Evolutionary conservation across 1,140 invertebrate species (phyloP).

Genomic region (Plectrocnemia conspersa): DNA sequence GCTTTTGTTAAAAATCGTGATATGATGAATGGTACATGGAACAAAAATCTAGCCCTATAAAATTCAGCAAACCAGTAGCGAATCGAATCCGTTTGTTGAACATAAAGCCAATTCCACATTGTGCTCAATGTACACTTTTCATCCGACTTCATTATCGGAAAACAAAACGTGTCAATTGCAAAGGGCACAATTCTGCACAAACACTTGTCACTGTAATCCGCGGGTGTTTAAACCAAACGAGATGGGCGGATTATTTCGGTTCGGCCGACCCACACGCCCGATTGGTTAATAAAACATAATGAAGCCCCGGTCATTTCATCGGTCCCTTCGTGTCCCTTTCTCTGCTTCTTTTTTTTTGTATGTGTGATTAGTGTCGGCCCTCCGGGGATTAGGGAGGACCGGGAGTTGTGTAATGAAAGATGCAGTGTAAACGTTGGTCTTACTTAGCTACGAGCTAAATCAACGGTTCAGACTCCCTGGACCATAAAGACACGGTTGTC

Average conservation of each 20-base stretch:
- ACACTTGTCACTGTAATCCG: constrained; percentile 1
- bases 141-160: too few species aligned
- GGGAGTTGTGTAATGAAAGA: constrained; percentile 12
- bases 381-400: constrained; percentile 4
- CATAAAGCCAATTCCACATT: too few species aligned
- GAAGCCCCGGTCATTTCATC: constrained; percentile 17
- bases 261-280: neutral
- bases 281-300: constrained; percentile 22
- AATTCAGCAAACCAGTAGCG: too few species aligned
- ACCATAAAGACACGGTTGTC: too few species aligned
- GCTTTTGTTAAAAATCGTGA: too few species aligned
- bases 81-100: too few species aligned
- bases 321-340: too few species aligned
- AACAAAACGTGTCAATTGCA: constrained; percentile 3
- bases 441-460: constrained; percentile 22
- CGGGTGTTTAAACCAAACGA: neutral
- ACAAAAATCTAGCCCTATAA: too few species aligned
- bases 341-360: constrained; percentile 10
- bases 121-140: too few species aligned
- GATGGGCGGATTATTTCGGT: constrained; percentile 4
- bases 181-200: neutral
- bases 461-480: constrained; percentile 3
- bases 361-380: constrained; percentile 15
- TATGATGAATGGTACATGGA: too few species aligned
- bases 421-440: constrained; percentile 25